A percentile compares a stretch with the other conserved stretches of the same genome.
Conservation (phyloP, 2,888 invertebrate genomes). For the Pecten maximus region DNA sequence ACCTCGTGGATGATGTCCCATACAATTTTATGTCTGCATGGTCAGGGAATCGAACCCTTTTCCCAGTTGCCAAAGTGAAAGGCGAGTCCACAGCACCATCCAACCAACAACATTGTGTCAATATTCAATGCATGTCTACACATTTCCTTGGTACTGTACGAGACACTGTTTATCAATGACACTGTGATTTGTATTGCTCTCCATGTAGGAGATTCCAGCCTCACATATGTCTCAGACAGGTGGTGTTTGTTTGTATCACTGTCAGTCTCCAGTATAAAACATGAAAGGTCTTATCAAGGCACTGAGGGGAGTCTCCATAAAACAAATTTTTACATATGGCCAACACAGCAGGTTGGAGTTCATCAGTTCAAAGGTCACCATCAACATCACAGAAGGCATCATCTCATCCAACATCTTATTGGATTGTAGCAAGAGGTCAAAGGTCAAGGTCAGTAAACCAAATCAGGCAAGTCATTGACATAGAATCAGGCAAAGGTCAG, state of each 20-base stretch:
- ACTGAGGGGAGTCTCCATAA: background rate
- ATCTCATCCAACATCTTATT: background rate
- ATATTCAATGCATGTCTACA: no score
- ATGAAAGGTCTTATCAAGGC: background rate
- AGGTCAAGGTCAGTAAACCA: background rate
- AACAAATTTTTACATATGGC: background rate
- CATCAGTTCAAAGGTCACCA: background rate
- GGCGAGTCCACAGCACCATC: no score
- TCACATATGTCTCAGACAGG: background rate
- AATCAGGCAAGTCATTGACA: no score
- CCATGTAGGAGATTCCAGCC: background rate
- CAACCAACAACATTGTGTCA: no score
- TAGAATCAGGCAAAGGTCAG: no score
- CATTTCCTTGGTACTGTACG: no score
- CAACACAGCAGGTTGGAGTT: background rate
- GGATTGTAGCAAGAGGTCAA: background rate
- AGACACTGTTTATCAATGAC: no score
- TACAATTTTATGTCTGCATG: no score
- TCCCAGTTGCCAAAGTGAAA: no score
- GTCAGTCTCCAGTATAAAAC: background rate
- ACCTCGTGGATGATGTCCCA: no score
- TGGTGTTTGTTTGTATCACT: conserved; percentile 10
- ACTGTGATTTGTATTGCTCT: no score
- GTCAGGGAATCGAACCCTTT: no score
- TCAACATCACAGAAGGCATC: background rate